Conservation (phyloP, 1,140 invertebrate species). For the Drosophila aff. region DNA sequence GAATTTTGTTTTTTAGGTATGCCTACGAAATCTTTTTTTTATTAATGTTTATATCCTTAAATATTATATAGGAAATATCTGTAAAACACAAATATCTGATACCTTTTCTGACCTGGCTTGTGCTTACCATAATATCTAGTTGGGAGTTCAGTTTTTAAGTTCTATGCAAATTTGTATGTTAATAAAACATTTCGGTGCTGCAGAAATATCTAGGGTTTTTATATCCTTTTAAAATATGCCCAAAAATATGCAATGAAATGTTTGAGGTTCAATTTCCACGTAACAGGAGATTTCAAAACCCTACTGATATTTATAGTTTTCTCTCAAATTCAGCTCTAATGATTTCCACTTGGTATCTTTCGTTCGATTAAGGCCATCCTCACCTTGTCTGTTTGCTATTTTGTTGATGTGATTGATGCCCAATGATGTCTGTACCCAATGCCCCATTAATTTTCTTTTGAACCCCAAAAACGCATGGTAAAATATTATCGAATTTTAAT, state of each 20-base stretch:
- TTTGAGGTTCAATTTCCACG: neutral
- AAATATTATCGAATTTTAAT: slow-evolving; percentile 66
- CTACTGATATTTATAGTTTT: neutral
- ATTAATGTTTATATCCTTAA: neutral
- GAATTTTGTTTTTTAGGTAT: slow-evolving; percentile 22
- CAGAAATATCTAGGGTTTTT: neutral
- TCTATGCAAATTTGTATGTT: neutral
- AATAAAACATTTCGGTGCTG: neutral
- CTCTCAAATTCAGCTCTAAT: neutral
- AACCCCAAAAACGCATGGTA: slow-evolving; percentile 48
- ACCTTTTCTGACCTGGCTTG: neutral
- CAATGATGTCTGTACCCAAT: slow-evolving; percentile 57
- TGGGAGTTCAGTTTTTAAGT: neutral
- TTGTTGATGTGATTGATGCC: slow-evolving; percentile 66
- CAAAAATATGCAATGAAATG: neutral
- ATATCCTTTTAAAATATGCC: neutral
- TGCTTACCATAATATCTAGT: too few species aligned
- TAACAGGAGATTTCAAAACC: too few species aligned
- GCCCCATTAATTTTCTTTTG: slow-evolving; percentile 69
- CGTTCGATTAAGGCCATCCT: slow-evolving; percentile 9
- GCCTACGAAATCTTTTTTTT: neutral
- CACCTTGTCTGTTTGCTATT: slow-evolving; percentile 48
- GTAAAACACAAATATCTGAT: neutral
- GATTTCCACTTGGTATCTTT: slow-evolving; percentile 12
- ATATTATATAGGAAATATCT: neutral